Percentiles rank a stretch among this genome's conserved stretches.
Conservation (phyloP, 1,140 invertebrate genomes). For the Aphelenchoides fujianensis region DNA sequence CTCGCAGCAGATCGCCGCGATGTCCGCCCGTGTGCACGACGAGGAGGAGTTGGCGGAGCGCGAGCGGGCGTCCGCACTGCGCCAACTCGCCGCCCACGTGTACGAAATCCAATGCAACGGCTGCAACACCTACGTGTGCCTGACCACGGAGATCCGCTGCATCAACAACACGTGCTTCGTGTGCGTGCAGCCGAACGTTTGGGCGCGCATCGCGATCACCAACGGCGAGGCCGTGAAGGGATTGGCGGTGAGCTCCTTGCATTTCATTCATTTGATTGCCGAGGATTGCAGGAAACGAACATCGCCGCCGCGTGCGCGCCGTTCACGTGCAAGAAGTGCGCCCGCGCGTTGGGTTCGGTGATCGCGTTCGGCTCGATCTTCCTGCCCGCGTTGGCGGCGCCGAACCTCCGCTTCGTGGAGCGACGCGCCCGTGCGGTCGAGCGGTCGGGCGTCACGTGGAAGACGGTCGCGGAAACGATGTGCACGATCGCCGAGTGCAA, state of each 20-base stretch:
- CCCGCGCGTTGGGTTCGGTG: background rate
- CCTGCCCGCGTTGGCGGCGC: background rate
- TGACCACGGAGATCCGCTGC: constrained; percentile 19
- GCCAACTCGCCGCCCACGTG: background rate
- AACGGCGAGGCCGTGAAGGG: constrained; percentile 3
- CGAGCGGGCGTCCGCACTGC: background rate
- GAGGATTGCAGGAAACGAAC: background rate
- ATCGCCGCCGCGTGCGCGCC: background rate
- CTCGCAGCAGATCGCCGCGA: constrained; percentile 1
- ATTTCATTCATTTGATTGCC: background rate
- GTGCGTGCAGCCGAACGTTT: constrained; percentile 20
- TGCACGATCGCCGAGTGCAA: background rate
- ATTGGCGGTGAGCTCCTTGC: constrained; percentile 4
- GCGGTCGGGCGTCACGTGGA: background rate
- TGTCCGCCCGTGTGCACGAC: constrained; percentile 20
- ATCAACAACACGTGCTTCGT: constrained; percentile 21
- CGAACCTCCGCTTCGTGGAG: background rate
- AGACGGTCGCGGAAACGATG: background rate
- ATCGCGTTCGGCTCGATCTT: background rate
- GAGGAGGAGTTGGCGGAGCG: constrained; percentile 1
- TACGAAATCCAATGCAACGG: constrained; percentile 9
- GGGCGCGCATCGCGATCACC: constrained; percentile 15
- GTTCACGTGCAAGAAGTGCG: background rate
- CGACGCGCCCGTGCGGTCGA: background rate
- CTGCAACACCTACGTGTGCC: constrained; percentile 18